phyloP scores from a whole-genome alignment of 2,797 vertebrate species.

The Takifugu rubripes region DNA sequence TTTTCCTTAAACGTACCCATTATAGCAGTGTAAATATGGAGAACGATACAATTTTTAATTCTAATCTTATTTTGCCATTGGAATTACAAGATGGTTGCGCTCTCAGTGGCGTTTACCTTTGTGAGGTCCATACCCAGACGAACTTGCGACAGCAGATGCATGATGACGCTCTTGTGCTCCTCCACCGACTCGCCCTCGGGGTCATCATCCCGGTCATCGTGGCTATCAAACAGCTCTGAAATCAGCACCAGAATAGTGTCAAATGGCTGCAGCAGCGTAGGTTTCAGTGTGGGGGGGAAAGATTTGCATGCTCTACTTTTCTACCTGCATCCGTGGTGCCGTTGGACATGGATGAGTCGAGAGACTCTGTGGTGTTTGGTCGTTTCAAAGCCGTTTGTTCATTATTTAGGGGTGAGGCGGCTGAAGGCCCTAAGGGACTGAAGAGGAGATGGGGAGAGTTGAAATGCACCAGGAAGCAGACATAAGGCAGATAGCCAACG shows the following conservation, averaged over 20 bases:
- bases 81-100: no score
- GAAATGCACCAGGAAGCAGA: slow-evolving; percentile 3
- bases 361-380: slow-evolving; percentile 91
- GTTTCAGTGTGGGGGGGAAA: neutral
- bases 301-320: neutral
- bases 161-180: slow-evolving; percentile 98
- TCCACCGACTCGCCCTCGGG: slow-evolving; percentile 94
- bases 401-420: slow-evolving; percentile 79
- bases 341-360: slow-evolving; percentile 96
- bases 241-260: slow-evolving; percentile 5
- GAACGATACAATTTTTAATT: no score
- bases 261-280: neutral
- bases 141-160: slow-evolving; percentile 97
- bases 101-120: slow-evolving; percentile 78
- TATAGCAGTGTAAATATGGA: no score
- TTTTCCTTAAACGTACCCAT: no score
- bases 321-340: slow-evolving; percentile 95
- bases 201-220: slow-evolving; percentile 92
- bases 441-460: neutral
- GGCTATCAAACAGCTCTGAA: slow-evolving; percentile 90
- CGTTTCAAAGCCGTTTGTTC: slow-evolving; percentile 85
- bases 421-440: slow-evolving; percentile 84
- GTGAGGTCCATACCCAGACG: slow-evolving; percentile 98
- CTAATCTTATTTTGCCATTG: no score
- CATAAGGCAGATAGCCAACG: slow-evolving; percentile 9